Percentiles rank a stretch among this genome's conserved stretches.
These are phyloP conservation scores for Calliphora vomitoria DNA, from an alignment of 2,888 invertebrate genomes.

Conservation along the genomic window DNA sequence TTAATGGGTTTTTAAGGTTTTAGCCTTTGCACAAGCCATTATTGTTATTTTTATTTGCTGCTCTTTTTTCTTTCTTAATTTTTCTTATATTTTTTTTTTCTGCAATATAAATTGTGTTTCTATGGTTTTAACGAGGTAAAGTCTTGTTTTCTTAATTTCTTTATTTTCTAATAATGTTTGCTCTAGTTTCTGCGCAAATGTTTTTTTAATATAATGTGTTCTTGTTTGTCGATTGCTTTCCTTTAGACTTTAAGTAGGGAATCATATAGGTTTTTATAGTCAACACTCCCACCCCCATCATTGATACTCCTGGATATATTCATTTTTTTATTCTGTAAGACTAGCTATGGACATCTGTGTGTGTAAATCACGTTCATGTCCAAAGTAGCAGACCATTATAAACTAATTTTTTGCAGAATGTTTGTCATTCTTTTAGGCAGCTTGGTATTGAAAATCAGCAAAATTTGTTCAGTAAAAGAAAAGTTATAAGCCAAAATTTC, in stretches of 20 bases:
- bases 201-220: not conserved
- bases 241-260: constrained; percentile 1
- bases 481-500: too few species aligned
- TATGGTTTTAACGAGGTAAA: constrained; percentile 60
- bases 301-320: too few species aligned
- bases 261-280: not conserved
- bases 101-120: constrained; percentile 41
- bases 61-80: not conserved
- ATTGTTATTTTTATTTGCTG: constrained; percentile 14
- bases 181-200: constrained; percentile 23
- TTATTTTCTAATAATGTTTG: constrained; percentile 40
- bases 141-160: constrained; percentile 50
- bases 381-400: too few species aligned
- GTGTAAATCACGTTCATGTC: too few species aligned
- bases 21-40: constrained; percentile 53
- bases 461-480: too few species aligned
- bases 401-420: too few species aligned
- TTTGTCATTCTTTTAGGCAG: too few species aligned
- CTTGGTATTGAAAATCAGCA: too few species aligned
- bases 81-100: not conserved
- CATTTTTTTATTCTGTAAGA: too few species aligned
- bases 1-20: constrained; percentile 63
- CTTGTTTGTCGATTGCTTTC: constrained; percentile 11
- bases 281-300: too few species aligned
- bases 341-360: not conserved